Base-by-base conservation (phyloP, 2,888 invertebrate genomes). In the Junonia oenone region DNA sequence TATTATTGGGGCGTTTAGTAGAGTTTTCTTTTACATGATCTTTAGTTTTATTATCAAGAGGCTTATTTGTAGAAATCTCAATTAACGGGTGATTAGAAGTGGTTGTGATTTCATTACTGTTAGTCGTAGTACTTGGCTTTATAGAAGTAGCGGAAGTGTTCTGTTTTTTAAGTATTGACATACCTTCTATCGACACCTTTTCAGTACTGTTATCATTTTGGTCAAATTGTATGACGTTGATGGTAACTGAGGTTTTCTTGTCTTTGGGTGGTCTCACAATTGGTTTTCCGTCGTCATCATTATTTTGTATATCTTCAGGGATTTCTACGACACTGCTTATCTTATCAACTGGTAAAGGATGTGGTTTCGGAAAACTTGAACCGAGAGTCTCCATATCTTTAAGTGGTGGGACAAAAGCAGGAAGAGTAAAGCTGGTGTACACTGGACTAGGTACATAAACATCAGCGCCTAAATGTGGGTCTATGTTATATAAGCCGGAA, bases 371-470 rank as follows among this genome's bases (percentile, higher is more conserved):
- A 58, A 91, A 91, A 33, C 91, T 91, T 0, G 91, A 88, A 1
- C 94, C 94, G 55, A 94, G 79, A 14, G 91, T 91, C 75, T 94
- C 93, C 69, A 92, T 92, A 65, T 92, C 91, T 63, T 92, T 91
- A 6, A 91, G 76, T 37, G 92, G 92, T 1, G 92, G 92, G 56
- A 92, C 90, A 72, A 91, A 92, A 1, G 92, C 92, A 0, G 94
- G 93, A 71, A 93, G 89, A 15, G 93, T 93, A 69, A 93, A 94
- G 72, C 93, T 94, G 13, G 93, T 94, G 65, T 94, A 94, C 40
- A 92, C 74, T 8, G 92, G 92, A 68, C 74, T 85, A 43, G 87
- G 84, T 2, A 81, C 71, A 62, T 86, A 87, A 14, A 83, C 68
- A 45, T 87, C 83, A 35, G 82, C 82, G 29, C 74, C 73, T 63